Base-by-base conservation (phyloP, 2,888 invertebrate species). In the Philonicus albiceps region DNA sequence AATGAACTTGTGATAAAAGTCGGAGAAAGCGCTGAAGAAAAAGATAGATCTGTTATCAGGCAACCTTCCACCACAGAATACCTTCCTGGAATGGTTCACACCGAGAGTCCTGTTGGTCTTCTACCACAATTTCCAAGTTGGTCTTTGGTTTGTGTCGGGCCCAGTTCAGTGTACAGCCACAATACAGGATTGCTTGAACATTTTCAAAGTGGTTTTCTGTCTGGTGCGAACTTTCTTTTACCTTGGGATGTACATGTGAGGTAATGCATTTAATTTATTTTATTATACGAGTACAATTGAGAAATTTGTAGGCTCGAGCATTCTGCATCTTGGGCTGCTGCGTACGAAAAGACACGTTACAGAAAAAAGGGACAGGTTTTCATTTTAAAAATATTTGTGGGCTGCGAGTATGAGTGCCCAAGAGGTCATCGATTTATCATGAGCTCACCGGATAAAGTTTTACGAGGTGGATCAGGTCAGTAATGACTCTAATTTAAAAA, bases 391-490 rank as follows among this genome's bases (percentile, higher is more conserved):
- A 96, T 98, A 89, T 98, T 98, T 92, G 95, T 99, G 86, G 99
- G 99, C 0, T 96, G 97, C 90, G 99, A 99, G 91, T 99, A 99
- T 92, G 99, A 99, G 92, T 99, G 99, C 92, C 96, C 97, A 0
- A 93, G 97, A n/a, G 99, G 99, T n/a, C 99, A 99, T 92, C 94
- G 98, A 86, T 98, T 98, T 91, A 98, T 98, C 95, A 95, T 97
- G 92, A 96, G 97, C 43, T 95, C 96, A 0, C 97, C 98, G 5
- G 97, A 97, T 90, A 96, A 95, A 89, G 95, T 97, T 86, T 93
- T 97, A 86, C 95, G 95, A 90, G 96, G 96, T 2, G 95, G 95
- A 22, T 95, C 94, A 89, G 94, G 93, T 88, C 91, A 72, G 73
- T n/a, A 40, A 13, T 1, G 30, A 40, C 34, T 30, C 30, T 19